Evolutionary conservation across 2,888 invertebrate genomes (phyloP), one percentile per base, ranked within the genome.

Genomic region (Strigamia crassipes): DNA sequence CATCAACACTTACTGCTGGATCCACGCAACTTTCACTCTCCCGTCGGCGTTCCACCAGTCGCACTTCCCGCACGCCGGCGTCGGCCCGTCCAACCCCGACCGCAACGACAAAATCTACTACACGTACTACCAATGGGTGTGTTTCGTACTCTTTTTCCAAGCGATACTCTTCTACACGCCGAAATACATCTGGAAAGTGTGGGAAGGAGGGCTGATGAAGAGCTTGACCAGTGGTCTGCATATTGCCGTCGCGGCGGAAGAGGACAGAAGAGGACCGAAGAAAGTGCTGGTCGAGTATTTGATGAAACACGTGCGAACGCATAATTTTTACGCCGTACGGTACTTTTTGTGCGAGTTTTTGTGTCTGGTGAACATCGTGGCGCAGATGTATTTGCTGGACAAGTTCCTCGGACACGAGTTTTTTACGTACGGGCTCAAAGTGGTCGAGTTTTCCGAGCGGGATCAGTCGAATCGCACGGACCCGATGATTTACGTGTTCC

Each of bases 51-150:
- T 94, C 87, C 90, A 91, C 84, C 92, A 95, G 90, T 93, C 95
- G 81, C 1, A 27, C 1, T 27, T 27, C 3, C 93, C 94, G 51
- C 93, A 94, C 88, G 94, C 94, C 23, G 94, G 94, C 85, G 91
- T 91, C 84, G 94, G 94, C 88, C 94, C 94, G 87, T 1, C 1
- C 1, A 1, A 21, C n/a, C 18, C 2, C 56, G 6, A n/a, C 56
- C 15, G n/a, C 1, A 15, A 93, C 85, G 93, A 94, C 85, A 93
- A 94, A 89, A 95, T 95, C 88, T 96, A 95, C 88, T 94, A 96
- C 89, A 94, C 95, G 15, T 96, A 96, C 89, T 96, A 96, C 88
- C 96, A 96, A 89, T 96, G 96, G 96, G 96, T 96, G 84, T 96
- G 96, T 89, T 96, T 96, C 89, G 94, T 93, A 83, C 91, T 96